Base-by-base conservation (phyloP, 2,797 vertebrate genomes). In the Cichlasoma orientale region DNA sequence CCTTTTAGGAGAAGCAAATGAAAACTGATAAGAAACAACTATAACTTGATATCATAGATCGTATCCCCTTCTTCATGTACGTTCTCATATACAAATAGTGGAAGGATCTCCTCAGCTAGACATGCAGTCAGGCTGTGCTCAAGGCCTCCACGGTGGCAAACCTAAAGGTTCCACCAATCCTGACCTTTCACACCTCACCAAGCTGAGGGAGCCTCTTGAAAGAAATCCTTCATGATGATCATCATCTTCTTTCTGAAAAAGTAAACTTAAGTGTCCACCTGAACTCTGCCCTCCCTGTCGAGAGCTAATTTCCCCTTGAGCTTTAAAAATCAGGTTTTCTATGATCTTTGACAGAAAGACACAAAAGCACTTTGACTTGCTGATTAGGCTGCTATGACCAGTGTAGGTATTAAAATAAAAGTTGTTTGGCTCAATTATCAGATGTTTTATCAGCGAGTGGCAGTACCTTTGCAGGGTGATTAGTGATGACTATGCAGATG, bases 151-250 rank as follows among this genome's bases (percentile, higher is more conserved):
- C 14, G 18, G 59, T 14, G 41, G 36, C 58, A 41, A 63, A 63
- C 13, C 8, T 16, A 23, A 41, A 4, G 36, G 0, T 63, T 63
- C 0, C 38, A 44, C 38, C 23, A 66, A 5, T 7, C 23, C 38
- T 50, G 41, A 7, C 0, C 41, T 68, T 68, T 68, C 63, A 50
- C 7, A n/a, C 63, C 0, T n/a, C 16, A 29, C 38, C 41, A 68
- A 50, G 10, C 41, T 29, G 23, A 66, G 23, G 29, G 10, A 41
- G 6, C 18, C 44, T 18, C 44, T 19, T 27, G 53, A 54, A 54
- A 12, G n/a, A 54, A 21, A 54, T 13, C 27, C 61, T n/a, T 50
- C 61, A 50, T 3, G 3, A 29, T 68, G 16, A 50, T 11, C 18
- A 50, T 68, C 41, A 7, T 47, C 44, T 18, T 47, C 44, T 18